phyloP scores from a whole-genome alignment of 2,113 vertebrate species.

The Sapayoa aenigma region DNA sequence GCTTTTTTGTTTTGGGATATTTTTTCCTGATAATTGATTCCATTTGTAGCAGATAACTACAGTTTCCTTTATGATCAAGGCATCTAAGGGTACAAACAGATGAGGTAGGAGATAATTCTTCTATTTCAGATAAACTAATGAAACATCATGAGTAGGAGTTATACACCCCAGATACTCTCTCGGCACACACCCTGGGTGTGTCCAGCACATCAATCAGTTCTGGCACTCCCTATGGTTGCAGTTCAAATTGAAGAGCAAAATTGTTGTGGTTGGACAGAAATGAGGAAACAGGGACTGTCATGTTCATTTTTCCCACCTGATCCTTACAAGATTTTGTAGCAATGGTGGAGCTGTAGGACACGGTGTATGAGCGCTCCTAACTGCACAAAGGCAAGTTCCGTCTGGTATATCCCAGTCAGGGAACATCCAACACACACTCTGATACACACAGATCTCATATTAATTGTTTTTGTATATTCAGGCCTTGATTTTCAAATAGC shows the following conservation, averaged over 20 bases:
- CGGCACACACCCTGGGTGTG: slow-evolving; percentile 36
- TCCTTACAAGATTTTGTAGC: background rate
- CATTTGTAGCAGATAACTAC: background rate
- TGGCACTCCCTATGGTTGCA: background rate
- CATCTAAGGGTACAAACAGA: background rate
- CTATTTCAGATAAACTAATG: background rate
- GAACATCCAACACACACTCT: background rate
- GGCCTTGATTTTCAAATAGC: background rate
- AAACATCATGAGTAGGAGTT: background rate
- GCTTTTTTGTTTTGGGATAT: background rate
- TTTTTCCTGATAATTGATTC: background rate
- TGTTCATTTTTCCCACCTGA: background rate
- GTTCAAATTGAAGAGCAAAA: background rate
- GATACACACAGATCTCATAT: background rate
- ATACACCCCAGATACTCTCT: background rate
- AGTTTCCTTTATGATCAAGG: background rate
- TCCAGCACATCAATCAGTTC: background rate
- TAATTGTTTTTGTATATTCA: background rate
- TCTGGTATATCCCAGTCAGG: background rate
- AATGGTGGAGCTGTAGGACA: background rate
- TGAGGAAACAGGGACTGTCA: background rate
- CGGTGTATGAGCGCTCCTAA: background rate
- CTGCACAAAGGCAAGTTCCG: background rate
- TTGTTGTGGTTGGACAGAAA: background rate
- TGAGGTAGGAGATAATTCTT: background rate